These are phyloP conservation scores for Pluvialis apricaria DNA, from an alignment of 2,113 vertebrate species.

Conservation along the genomic window DNA sequence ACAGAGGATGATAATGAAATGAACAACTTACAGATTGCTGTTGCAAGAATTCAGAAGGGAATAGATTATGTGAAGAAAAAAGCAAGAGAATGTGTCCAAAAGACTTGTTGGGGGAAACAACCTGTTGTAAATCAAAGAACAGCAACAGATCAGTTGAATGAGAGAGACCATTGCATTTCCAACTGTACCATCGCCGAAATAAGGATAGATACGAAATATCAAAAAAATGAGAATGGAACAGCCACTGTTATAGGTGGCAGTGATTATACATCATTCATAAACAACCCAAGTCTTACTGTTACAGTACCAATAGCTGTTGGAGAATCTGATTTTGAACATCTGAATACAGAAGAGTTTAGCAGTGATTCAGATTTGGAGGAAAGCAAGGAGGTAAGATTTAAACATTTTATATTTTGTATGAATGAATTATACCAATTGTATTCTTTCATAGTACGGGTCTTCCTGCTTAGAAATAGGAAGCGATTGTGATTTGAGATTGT, in stretches of 20 bases:
- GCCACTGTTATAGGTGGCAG: conserved; percentile 71
- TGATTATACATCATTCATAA: conserved; percentile 84
- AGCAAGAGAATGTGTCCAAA: conserved; percentile 72
- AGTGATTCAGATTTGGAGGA: conserved; percentile 86
- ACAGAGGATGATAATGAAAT: conserved; percentile 85
- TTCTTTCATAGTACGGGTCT: not conserved
- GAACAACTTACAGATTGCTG: conserved; percentile 90
- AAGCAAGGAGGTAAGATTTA: conserved; percentile 82
- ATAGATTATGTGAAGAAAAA: conserved; percentile 76
- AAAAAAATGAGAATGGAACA: conserved; percentile 78
- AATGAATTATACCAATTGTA: not conserved
- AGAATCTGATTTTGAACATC: conserved; percentile 94
- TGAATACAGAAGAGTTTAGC: conserved; percentile 93
- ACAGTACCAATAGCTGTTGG: conserved; percentile 90
- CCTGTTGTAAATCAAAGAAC: conserved; percentile 70
- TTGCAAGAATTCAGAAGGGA: conserved; percentile 85
- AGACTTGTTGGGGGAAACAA: conserved; percentile 66
- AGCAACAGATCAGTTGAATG: conserved; percentile 74
- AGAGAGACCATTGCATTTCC: conserved; percentile 74
- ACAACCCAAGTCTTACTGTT: conserved; percentile 87
- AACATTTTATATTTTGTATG: not conserved
- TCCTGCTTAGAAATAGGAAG: not conserved
- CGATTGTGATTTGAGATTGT: not conserved
- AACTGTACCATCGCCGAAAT: conserved; percentile 79
- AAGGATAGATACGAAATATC: conserved; percentile 70